Evolutionary conservation across 2,888 invertebrate genomes (phyloP), one percentile per base, ranked within the genome.

Genomic region (Pachycephus smyrnensis): DNA sequence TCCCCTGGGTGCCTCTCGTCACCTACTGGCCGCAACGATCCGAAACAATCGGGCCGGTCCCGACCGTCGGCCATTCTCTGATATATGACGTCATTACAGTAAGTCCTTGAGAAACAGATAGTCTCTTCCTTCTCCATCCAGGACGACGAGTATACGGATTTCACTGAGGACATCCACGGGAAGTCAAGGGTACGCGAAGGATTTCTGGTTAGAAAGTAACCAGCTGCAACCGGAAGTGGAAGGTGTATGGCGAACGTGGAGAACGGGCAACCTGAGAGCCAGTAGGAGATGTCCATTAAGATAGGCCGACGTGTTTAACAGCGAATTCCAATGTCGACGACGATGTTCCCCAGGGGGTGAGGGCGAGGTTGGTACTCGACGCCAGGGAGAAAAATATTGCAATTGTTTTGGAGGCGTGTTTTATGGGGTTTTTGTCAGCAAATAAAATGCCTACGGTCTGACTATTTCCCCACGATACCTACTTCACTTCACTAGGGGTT

Each of bases 201-300:
- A 40, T 15, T 40, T 40, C 40, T 40, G 6, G 6, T 15, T 1
- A 4, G 4, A 40, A 40, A 40, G 15, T 40, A 40, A 37, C 37
- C 37, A 37, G 37, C 37, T 37, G 37, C 12, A 37, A 40, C 40
- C 6, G 40, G 40, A 40, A 40, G 40, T 40, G 15, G 40, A 40
- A 40, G 40, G 40, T 40, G 40, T 40, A 15, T 15, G 15, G 6
- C 15, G 6, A 40, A 40, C 40, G 15, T 15, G 40, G 40, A 40
- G 15, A 40, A 40, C 40, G 40, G 15, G 40, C 40, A 40, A 40
- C 40, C 40, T 78, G 77, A 80, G 81, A 81, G 81, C 83, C 86
- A 82, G 40, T 40, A 82, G 85, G 77, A 86, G 88, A 88, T 88
- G 85, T 83, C 88, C 85, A 88, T 88, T 88, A 86, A 88, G 88